phyloP scores from a whole-genome alignment of 2,888 invertebrate species.

The Euspilapteryx auroguttella region DNA sequence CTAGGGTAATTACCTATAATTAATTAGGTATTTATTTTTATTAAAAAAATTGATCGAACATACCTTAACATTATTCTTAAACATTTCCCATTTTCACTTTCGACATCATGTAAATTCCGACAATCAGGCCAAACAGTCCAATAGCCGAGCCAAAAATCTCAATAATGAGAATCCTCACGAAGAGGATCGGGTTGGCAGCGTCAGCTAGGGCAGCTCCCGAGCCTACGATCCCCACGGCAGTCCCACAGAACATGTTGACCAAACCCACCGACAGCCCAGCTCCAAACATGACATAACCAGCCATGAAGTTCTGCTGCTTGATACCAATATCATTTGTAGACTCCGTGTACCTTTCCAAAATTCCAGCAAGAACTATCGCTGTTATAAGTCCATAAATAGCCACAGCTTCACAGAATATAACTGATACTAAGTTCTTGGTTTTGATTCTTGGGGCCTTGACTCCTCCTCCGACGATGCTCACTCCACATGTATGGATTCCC shows the following conservation, averaged over 20 bases:
- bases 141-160: constrained; percentile 96
- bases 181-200: constrained; percentile 88
- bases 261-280: constrained; percentile 89
- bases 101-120: constrained; percentile 83
- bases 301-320: constrained; percentile 64
- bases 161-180: constrained; percentile 91
- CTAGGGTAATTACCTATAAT: no score
- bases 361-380: constrained; percentile 85
- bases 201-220: constrained; percentile 94
- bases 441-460: constrained; percentile 92
- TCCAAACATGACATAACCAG: constrained; percentile 87
- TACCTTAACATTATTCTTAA: background rate
- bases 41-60: no score
- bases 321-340: constrained; percentile 17
- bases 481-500: constrained; percentile 91
- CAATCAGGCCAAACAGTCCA: constrained; percentile 91
- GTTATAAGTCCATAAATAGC: constrained; percentile 96
- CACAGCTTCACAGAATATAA: constrained; percentile 95
- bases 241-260: constrained; percentile 85
- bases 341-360: constrained; percentile 51
- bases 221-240: constrained; percentile 88
- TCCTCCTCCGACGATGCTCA: constrained; percentile 87
- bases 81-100: constrained; percentile 60
- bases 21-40: no score
- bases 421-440: constrained; percentile 92